Base-by-base conservation (phyloP, 2,113 vertebrate genomes). In the Sterrhoptilus dennistouni region DNA sequence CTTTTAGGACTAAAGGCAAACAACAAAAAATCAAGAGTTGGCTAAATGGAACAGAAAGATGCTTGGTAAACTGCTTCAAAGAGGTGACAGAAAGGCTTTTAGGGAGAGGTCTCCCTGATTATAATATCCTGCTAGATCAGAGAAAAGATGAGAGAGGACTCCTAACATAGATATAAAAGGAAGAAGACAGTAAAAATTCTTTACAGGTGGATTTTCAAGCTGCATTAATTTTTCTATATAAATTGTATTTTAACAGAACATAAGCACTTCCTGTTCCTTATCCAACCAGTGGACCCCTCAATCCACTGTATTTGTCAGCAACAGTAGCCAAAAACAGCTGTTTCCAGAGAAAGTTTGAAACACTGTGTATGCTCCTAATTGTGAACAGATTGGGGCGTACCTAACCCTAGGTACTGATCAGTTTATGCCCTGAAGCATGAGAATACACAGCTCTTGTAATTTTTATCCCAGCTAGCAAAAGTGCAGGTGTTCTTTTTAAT, bases 371-470 rank as follows among this genome's bases (percentile, higher is more conserved):
- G 29, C 64, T 91, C 36, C 35, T 93, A 95, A 93, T 93, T 90
- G 85, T 95, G 84, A 96, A 96, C 87, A 95, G 78, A 89, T 75
- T 91, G 74, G 76, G 78, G n/a, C 81, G 66, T 47, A 94, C 87
- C 91, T 84, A 76, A 93, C 94, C 95, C 61, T 63, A 95, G 70
- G 86, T 96, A 87, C 91, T 95, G 85, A 96, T 96, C 93, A 94
- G 64, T 94, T 96, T 92, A 83, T 96, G 88, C 92, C 96, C 96
- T 82, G 69, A 95, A 96, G 95, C 91, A 78, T 75, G 68, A 79
- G 90, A 89, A 96, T 86, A 83, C 68, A 92, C 60, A 86, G 31
- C 44, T 90, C 60, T 75, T 89, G 88, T 93, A 83, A 94, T 96
- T 93, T 96, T 94, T 93, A 90, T 90, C 79, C 79, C 69, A 92